These are phyloP conservation scores for Microplitis deprimator DNA, from an alignment of 2,888 invertebrate genomes.

Conservation along the genomic window DNA sequence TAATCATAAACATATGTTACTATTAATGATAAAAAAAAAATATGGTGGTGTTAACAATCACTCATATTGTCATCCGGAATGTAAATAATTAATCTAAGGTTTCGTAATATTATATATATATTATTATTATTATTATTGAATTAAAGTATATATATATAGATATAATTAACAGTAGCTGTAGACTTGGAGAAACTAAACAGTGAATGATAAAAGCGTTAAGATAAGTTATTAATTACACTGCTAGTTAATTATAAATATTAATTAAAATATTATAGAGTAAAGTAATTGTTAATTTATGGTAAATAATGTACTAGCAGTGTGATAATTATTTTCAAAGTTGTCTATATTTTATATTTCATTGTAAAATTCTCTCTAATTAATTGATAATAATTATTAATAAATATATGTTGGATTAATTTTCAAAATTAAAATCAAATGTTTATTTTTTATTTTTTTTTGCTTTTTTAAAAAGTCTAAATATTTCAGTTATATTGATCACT, in stretches of 20 bases:
- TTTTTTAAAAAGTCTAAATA: not conserved
- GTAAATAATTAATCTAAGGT: not conserved
- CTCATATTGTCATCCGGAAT: not conserved
- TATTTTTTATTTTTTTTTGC: not conserved
- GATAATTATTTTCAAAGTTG: slow-evolving; percentile 49
- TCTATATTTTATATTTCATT: slow-evolving; percentile 63
- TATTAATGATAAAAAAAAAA: not conserved
- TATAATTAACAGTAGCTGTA: not conserved
- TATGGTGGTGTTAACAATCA: not conserved
- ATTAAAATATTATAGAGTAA: not conserved
- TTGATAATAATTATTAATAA: slow-evolving; percentile 60
- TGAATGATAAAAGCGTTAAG: too few species aligned
- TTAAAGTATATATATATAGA: not conserved
- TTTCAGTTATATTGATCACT: not conserved
- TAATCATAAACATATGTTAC: not conserved
- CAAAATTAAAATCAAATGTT: slow-evolving; percentile 12
- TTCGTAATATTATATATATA: not conserved
- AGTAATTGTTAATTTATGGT: slow-evolving; percentile 22
- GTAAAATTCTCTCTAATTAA: slow-evolving; percentile 59
- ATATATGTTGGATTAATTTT: slow-evolving; percentile 54
- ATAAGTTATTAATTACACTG: not conserved
- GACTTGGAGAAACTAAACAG: not conserved
- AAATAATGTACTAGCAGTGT: slow-evolving; percentile 40
- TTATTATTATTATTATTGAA: not conserved
- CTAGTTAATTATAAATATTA: not conserved